Base-by-base conservation (phyloP, 2,888 invertebrate genomes). In the Nephrocerus scutellatus region DNA sequence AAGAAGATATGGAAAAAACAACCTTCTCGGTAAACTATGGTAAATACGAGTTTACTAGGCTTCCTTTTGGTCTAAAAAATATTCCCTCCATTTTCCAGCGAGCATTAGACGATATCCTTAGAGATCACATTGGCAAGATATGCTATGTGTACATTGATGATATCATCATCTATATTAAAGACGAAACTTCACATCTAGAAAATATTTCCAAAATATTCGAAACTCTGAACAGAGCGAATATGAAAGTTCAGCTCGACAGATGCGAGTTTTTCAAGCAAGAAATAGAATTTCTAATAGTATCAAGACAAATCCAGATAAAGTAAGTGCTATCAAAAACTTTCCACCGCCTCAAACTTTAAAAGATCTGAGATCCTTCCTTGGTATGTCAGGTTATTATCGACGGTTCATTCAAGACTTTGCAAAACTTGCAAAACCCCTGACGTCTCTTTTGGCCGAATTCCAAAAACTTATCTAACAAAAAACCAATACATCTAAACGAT, bases 41-140 rank as follows among this genome's bases (percentile, higher is more conserved):
- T n/a, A 38, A 43, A 39, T 33, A 41, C 29, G 30, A 37, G 19
- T 32, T 46, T 13, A 10, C 36, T 7, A 21, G 44, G 13, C 12
- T 39, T 14, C 39, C 39, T 12, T 46, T 46, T 16, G 47, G 47
- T 4, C 22, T 47, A 5, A 44, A 44, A 35, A 47, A 44, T 19
- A 38, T 36, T 6, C 37, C 38, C 8, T 29, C 30, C 6, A 45
- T 42, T 31, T 46, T 43, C 30, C 41, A 43, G 20, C 15, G 44
- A 23, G 21, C 38, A 1, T 24, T 44, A 9, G 41, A 41, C 14
- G 44, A 43, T 15, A 43, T 43, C 9, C 24, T 38, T 6, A 31
- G 34, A 23, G 36, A 42, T n/a, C 34, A 38, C 15, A 38, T 42
- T 12, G 39, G 39, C 13, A 20, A n/a, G 29, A 30, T 18, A 5